A percentile compares a stretch with the other conserved stretches of the same genome.
phyloP scores from a whole-genome alignment of 2,113 vertebrate species.

The Paradisaea rubra region DNA sequence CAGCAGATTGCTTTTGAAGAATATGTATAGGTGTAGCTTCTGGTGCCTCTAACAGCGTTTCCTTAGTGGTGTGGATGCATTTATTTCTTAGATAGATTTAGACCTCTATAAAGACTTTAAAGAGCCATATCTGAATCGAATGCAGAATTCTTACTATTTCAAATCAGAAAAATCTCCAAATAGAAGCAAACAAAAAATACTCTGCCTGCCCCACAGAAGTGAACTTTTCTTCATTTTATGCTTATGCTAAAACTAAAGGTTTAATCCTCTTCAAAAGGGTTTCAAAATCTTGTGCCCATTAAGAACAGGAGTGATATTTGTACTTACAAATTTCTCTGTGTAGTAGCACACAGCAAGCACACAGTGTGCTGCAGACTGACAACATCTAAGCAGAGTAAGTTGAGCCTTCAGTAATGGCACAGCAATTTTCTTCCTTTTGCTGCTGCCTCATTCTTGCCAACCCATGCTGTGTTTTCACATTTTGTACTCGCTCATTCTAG shows the following conservation, averaged over 20 bases:
- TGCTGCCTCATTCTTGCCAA: background rate
- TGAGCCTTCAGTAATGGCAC: background rate
- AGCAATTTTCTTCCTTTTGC: background rate
- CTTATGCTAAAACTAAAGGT: background rate
- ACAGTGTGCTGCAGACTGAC: background rate
- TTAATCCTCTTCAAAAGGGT: background rate
- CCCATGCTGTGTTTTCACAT: background rate
- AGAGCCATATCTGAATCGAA: background rate
- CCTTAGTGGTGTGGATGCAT: background rate
- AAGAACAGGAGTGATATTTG: background rate
- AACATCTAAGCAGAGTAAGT: background rate
- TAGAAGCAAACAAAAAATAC: background rate
- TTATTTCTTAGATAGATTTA: background rate
- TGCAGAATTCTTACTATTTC: background rate
- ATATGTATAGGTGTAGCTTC: background rate
- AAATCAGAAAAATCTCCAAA: rapidly evolving
- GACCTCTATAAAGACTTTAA: background rate
- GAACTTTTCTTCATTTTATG: background rate
- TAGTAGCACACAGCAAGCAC: background rate
- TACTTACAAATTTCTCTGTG: background rate
- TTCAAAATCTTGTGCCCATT: background rate
- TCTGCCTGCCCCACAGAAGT: rapidly evolving
- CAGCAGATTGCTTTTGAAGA: background rate
- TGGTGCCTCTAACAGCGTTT: background rate
- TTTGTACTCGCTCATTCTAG: background rate